A percentile compares a stretch with the other conserved stretches of the same genome.
Evolutionary conservation across 1,140 invertebrate species (phyloP).

Genomic region (Portunus trituberculatus): DNA sequence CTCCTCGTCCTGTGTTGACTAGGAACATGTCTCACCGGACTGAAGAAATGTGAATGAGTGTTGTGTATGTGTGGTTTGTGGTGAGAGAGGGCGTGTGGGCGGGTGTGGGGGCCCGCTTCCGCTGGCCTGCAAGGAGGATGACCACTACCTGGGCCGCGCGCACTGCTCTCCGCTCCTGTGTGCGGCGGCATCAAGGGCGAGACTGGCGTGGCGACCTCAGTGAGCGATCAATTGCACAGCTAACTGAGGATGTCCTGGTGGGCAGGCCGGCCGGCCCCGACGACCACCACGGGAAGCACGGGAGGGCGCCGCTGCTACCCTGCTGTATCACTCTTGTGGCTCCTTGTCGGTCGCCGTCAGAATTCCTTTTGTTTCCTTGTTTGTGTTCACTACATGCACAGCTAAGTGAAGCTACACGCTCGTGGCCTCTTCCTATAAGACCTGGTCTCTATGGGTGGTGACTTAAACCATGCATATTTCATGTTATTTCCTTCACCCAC

Average conservation of each 20-base stretch:
- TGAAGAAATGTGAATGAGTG: conserved; percentile 66
- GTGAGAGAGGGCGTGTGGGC: conserved; percentile 37
- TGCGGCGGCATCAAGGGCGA: conserved; percentile 40
- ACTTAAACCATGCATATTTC: background rate
- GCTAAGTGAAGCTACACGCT: too few relatives aligned
- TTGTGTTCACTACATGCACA: background rate
- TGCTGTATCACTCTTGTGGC: background rate
- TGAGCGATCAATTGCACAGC: conserved; percentile 69
- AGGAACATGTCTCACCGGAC: conserved; percentile 65
- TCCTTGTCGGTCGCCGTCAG: background rate
- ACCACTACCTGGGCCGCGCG: conserved; percentile 54
- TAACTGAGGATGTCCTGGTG: conserved; percentile 74
- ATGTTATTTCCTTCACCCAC: background rate
- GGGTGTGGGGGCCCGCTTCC: conserved; percentile 62
- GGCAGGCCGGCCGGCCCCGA: conserved; percentile 76
- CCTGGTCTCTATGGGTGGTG: background rate
- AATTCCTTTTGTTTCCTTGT: background rate
- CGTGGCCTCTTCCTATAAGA: background rate
- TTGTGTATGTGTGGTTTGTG: conserved; percentile 56
- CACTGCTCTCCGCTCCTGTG: conserved; percentile 47
- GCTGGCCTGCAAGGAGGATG: conserved; percentile 63
- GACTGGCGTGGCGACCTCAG: conserved; percentile 50
- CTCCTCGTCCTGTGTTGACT: conserved; percentile 41
- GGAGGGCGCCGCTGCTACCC: conserved; percentile 25
- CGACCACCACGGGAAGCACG: background rate